phyloP scores from a whole-genome alignment of 64 coral and sea anemone species.

The Montipora cactus region DNA sequence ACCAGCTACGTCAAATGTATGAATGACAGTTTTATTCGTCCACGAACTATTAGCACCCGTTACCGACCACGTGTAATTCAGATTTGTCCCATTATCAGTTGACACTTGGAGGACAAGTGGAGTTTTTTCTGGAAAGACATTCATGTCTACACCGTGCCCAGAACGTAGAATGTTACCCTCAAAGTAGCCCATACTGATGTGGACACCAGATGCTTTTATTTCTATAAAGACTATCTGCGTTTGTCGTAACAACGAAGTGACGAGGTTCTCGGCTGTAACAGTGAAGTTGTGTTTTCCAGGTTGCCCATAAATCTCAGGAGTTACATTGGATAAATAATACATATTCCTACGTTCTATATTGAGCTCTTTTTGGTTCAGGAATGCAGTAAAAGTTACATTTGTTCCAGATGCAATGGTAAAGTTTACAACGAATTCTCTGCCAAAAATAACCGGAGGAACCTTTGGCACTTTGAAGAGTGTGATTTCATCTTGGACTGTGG shows the following conservation, averaged over 20 bases:
- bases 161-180: not conserved
- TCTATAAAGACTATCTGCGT: conserved; percentile 51
- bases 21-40: not conserved
- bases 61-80: conserved; percentile 29
- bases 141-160: conserved; percentile 45
- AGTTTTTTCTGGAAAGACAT: conserved; percentile 41
- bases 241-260: conserved; percentile 25
- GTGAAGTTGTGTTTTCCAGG: conserved; percentile 38
- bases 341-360: conserved; percentile 4
- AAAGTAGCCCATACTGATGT: conserved; percentile 11
- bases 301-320: conserved; percentile 21
- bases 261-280: conserved; percentile 67
- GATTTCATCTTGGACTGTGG: conserved; percentile 64
- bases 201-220: conserved; percentile 28
- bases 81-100: not conserved
- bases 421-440: conserved; percentile 34
- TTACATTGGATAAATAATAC: not conserved
- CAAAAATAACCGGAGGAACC: conserved; percentile 43
- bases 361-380: not conserved
- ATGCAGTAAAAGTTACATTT: conserved; percentile 57
- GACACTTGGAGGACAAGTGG: conserved; percentile 29
- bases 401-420: conserved; percentile 52
- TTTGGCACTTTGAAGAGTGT: conserved; percentile 36
- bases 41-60: not conserved
- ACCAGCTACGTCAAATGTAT: conserved; percentile 11